Evolutionary conservation across 2,888 invertebrate genomes (phyloP).

Genomic region (Sipha maydis): DNA sequence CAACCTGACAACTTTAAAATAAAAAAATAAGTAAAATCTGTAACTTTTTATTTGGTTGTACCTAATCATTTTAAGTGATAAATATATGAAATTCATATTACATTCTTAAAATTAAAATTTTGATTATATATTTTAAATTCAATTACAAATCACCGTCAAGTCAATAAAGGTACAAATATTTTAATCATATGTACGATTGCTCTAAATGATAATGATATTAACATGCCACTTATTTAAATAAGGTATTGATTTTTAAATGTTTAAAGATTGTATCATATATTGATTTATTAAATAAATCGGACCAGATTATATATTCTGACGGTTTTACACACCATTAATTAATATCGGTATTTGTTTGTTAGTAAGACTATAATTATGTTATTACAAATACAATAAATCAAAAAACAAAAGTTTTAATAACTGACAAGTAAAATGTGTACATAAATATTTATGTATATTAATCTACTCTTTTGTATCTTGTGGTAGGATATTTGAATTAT

Average conservation of each 20-base stretch:
- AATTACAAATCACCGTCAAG: neutral
- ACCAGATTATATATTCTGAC: neutral
- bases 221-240: neutral
- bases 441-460: neutral
- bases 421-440: neutral
- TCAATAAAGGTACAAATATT: conserved; percentile 36
- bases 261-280: conserved; percentile 12
- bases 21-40: neutral
- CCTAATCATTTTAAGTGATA: conserved; percentile 42
- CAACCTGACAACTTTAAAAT: conserved; percentile 40
- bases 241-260: conserved; percentile 17
- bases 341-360: conserved; percentile 36
- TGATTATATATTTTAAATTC: neutral
- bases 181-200: neutral
- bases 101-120: neutral
- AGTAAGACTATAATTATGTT: conserved; percentile 29
- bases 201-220: neutral
- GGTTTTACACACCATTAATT: conserved; percentile 27
- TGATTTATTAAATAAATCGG: conserved; percentile 13
- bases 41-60: neutral
- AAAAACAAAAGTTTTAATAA: conserved; percentile 4
- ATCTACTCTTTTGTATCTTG: neutral
- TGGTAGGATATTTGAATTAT: conserved; percentile 26
- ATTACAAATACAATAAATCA: conserved; percentile 37
- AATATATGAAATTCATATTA: conserved; percentile 14